Evolutionary conservation across 2,888 invertebrate species (phyloP), one percentile per base, ranked within the genome.

Genomic region (Pristionchus entomophagus): DNA sequence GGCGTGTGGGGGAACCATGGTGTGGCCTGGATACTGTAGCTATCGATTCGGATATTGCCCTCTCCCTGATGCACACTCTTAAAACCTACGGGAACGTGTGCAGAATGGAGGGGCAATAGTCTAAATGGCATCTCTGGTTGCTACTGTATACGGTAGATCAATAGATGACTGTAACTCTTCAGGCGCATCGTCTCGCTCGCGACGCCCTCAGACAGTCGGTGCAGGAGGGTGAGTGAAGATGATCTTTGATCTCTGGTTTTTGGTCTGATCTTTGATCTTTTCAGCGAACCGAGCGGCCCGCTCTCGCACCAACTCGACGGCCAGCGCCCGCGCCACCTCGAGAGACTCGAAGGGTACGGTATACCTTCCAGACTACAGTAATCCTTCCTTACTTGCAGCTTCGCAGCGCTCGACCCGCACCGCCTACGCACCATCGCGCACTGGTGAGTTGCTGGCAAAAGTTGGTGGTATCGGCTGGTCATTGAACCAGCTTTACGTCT

Each of bases 121-220:
- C n/a, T n/a, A n/a, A n/a, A n/a, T n/a, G n/a, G n/a, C n/a, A n/a
- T n/a, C n/a, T n/a, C n/a, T n/a, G n/a, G n/a, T n/a, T n/a, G n/a
- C n/a, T n/a, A n/a, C n/a, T n/a, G n/a, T 59, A 29, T 65, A 65
- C 35, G 17, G 22, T 56, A 56, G 56, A 56, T 56, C 56, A n/a
- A 59, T 6, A n/a, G n/a, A 22, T 45, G 45, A 45, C 45, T 45
- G 10, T 77, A 77, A 14, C 19, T n/a, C 38, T 49, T 78, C 49
- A 78, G 78, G 78, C 78, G 29, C 78, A 78, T 78, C 78, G 49
- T 22, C 78, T 78, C 26, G 78, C 78, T 45, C 78, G 49, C n/a
- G 26, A 45, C 17, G 78, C 78, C 6, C 78, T 78, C 26, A 22
- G 49, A 4, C 1, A 8, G 17, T 69, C 69, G 5, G 69, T 69